A percentile compares a stretch with the other conserved stretches of the same genome.
These are phyloP conservation scores for Diadumene lineata DNA, from an alignment of 92 coral and sea anemone genomes.

Conservation along the genomic window DNA sequence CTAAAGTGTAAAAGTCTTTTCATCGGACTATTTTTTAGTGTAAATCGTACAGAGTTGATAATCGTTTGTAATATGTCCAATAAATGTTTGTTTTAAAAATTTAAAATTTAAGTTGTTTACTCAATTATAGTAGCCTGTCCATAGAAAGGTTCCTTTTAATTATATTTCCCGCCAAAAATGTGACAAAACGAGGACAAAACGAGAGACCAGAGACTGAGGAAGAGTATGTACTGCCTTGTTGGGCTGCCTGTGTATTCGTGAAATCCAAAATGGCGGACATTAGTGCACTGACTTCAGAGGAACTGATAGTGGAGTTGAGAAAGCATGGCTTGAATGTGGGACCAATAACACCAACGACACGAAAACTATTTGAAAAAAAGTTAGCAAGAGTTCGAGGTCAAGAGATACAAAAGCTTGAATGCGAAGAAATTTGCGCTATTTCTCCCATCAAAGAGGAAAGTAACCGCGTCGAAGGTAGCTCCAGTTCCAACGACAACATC, in stretches of 20 bases:
- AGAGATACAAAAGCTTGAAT: slow-evolving; percentile 5
- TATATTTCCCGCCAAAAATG: slow-evolving; percentile 1
- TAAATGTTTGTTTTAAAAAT: neutral
- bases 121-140: neutral
- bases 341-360: slow-evolving; percentile 84
- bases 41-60: no score
- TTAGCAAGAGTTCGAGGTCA: slow-evolving; percentile 71
- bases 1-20: no score
- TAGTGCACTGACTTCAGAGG: slow-evolving; percentile 62
- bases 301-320: slow-evolving; percentile 67
- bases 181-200: neutral
- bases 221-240: neutral
- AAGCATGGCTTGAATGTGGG: slow-evolving; percentile 58
- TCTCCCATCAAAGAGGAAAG: neutral
- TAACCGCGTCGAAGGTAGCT: neutral
- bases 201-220: slow-evolving; percentile 1
- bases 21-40: no score
- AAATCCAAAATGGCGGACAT: slow-evolving; percentile 83
- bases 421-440: slow-evolving; percentile 25
- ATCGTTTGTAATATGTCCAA: no score
- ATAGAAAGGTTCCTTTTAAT: neutral
- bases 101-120: neutral
- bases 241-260: slow-evolving; percentile 16
- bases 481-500: neutral
- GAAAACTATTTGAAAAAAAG: slow-evolving; percentile 72